phyloP scores from a whole-genome alignment of 2,797 vertebrate genomes.

The Natrix natrix region DNA sequence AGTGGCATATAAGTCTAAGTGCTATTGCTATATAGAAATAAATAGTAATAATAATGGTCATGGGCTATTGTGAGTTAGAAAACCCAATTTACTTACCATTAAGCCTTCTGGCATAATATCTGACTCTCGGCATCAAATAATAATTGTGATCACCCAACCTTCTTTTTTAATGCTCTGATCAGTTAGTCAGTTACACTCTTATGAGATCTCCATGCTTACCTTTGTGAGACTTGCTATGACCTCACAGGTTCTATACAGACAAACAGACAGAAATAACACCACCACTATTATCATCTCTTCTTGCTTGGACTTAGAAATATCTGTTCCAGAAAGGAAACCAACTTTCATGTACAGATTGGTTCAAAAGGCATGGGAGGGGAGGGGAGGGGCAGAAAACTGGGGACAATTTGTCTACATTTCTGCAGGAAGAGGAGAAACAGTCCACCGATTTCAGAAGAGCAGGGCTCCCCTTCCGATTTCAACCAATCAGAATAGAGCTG shows the following conservation, averaged over 20 bases:
- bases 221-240: background rate
- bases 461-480: background rate
- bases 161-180: background rate
- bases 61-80: background rate
- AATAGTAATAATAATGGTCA: background rate
- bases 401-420: background rate
- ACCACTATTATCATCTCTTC: background rate
- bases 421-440: background rate
- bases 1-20: background rate
- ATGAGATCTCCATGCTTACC: background rate
- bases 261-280: background rate
- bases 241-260: background rate
- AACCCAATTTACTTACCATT: background rate
- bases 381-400: background rate
- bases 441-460: background rate
- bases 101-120: background rate
- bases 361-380: background rate
- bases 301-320: background rate
- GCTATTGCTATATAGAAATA: background rate
- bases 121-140: background rate
- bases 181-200: background rate
- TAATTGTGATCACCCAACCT: background rate
- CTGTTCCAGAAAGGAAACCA: background rate
- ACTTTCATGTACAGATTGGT: background rate
- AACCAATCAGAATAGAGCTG: background rate